Evolutionary conservation across 2,888 invertebrate species (phyloP).

Genomic region (Leptinotarsa peninsularis): DNA sequence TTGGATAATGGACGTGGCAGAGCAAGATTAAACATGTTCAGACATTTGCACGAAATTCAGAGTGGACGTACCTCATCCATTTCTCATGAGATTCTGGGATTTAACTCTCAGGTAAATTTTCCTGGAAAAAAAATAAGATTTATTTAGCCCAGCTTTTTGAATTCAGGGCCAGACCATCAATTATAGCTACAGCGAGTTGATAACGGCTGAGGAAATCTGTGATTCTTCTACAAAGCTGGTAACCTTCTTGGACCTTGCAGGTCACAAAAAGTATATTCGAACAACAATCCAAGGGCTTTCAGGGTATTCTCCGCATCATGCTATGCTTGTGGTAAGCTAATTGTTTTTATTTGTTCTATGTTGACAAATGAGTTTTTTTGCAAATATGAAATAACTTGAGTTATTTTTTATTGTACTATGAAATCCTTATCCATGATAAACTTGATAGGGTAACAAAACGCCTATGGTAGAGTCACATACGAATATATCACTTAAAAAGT

Average conservation of each 20-base stretch:
- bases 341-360: neutral
- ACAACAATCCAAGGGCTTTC: slow-evolving; percentile 96
- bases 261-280: slow-evolving; percentile 94
- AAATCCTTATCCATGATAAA: too few species aligned
- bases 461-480: too few species aligned
- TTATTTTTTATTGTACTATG: neutral
- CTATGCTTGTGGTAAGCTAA: slow-evolving; percentile 81
- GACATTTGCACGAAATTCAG: slow-evolving; percentile 94
- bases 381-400: neutral
- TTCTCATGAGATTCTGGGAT: slow-evolving; percentile 96
- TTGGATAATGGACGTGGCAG: slow-evolving; percentile 95
- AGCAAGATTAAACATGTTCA: slow-evolving; percentile 94
- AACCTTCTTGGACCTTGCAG: slow-evolving; percentile 95
- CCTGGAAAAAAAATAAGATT: too few species aligned
- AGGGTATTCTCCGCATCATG: slow-evolving; percentile 93
- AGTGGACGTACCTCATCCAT: slow-evolving; percentile 95
- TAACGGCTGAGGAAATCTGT: slow-evolving; percentile 93
- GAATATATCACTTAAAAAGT: too few species aligned
- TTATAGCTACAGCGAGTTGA: slow-evolving; percentile 87
- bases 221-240: slow-evolving; percentile 93
- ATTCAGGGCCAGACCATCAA: slow-evolving; percentile 85
- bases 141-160: neutral
- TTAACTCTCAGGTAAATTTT: slow-evolving; percentile 77
- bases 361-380: neutral
- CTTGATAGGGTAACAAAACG: too few species aligned